Base-by-base conservation (phyloP, 2,797 vertebrate species). In the Malurus leucopterus region DNA sequence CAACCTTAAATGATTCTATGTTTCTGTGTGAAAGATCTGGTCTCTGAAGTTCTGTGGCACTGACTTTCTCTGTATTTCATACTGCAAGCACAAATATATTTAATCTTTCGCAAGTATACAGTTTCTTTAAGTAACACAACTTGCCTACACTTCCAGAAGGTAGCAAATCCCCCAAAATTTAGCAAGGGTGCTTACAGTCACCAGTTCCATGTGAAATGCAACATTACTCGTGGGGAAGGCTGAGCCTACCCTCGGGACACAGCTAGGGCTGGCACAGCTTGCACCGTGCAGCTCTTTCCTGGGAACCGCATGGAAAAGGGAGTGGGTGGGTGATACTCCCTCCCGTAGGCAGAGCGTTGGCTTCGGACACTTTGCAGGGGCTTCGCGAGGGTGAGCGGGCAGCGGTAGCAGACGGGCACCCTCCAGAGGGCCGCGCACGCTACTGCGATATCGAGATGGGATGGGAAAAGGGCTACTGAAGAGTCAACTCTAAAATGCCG, bases 371-470 rank as follows among this genome's bases (percentile, higher is more conserved):
- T 44, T 50, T 2, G 47, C 55, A 0, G 18, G 36, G 7, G 30
- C 21, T 4, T 12, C 12, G 55, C n/a, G 18, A 24, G 63, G n/a
- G 3, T 8, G 46, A 26, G 26, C 19, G 64, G 34, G 53, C 41
- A n/a, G 78, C 71, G 19, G 74, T 4, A 84, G 63, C 61, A 19
- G 38, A 8, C 84, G 88, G 50, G 93, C 94, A 72, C 93, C 92
- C 88, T 63, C 93, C 55, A 16, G 61, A 79, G 92, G 94, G 40
- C 54, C 8, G 19, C 4, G 22, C 3, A 1, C 17, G 83, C 10
- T 41, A 88, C 86, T 91, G 65, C 90, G 9, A 44, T 5, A 22
- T 21, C 34, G 21, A 21, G 36, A 6, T 12, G 17, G 7, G 8
- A 1, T 9, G 43, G 4, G 20, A 6, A 8, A 27, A 10, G n/a